Base-by-base conservation (phyloP, 2,888 invertebrate species). In the Acronicta leporina region DNA sequence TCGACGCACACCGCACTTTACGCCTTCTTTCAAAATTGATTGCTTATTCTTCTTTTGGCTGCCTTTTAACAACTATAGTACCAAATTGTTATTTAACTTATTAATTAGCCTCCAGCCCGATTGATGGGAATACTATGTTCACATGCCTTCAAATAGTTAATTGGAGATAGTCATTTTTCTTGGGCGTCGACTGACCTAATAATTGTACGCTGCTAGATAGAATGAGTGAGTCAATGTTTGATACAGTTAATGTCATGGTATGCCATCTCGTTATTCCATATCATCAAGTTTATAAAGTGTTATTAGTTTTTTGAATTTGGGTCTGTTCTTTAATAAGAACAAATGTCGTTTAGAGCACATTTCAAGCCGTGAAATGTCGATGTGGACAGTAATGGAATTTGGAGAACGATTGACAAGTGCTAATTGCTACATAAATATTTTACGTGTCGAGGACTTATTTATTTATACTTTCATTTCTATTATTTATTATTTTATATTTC, bases 11-110 rank as follows among this genome's bases (percentile, higher is more conserved):
- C 83, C 83, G 78, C 87, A 88, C 88, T 89, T 90, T 87, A 83
- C 89, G 89, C 88, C 88, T 86, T 80, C 82, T 82, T 81, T 81
- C 77, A 80, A 84, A 89, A 87, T 86, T 87, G 87, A 89, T 89
- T 85, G 86, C 83, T 83, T 84, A 79, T 84, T 84, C 84, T 85
- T 75, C 80, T 85, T 86, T 85, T 82, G 82, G 81, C 68, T 79
- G 80, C 81, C 78, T 87, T 84, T 86, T 87, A 88, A 87, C 85
- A 85, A 81, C 81, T 77, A 72, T 74, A 75, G 71, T 61, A 66
- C 80, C 75, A 82, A 88, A 86, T 84, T 84, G 82, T 85, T 85
- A 77, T 82, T 84, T 84, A 79, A 81, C 81, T 85, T 85, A 84
- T 84, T 85, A 85, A 88, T 87, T 73, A 64, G 56, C 44, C 54